Evolutionary conservation across 2,113 vertebrate species (phyloP), one percentile per base, ranked within the genome.

Genomic region (Gallinago undulata): DNA sequence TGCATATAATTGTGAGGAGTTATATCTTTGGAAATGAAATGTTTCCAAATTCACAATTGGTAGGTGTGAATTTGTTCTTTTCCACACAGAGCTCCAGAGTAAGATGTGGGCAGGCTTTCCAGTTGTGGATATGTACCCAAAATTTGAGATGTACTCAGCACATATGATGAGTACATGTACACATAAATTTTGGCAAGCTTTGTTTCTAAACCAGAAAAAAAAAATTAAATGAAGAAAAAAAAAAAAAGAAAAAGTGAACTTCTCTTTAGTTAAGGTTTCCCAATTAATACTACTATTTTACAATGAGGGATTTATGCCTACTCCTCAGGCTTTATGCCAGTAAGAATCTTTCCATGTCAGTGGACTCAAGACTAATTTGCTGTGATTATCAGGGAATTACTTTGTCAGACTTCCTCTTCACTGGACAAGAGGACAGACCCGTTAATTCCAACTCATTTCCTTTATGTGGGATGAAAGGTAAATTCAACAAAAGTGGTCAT

Each of bases 351-450:
- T 98, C 93, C 96, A 93, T 97, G 91, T 97, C 97, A 97, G 79
- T 96, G 91, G 95, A 90, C 93, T 97, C 70, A 96, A 95, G 88
- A 96, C 81, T 97, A 97, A 98, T 97, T 97, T 98, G 83, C 70
- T 97, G 55, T 97, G 94, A 98, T 98, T 98, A 97, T 93, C 80
- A 89, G 64, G 88, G 95, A 97, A 97, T 97, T 98, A 96, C 93
- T 97, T 97, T 96, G 86, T 96, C 93, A 97, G 92, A 87, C 79
- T 97, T 98, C 92, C 87, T 97, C 68, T 96, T 97, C 94, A 79
- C 87, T n/a, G n/a, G n/a, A n/a, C n/a, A n/a, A n/a, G n/a, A 98
- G 91, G 96, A 84, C 94, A 96, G 89, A 95, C 76, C 60, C 86
- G 59, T 97, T 98, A 95, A 96, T 98, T 98, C 96, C 96, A 97